These are phyloP conservation scores for Griposia aprilina DNA, from an alignment of 2,888 invertebrate genomes.

Conservation along the genomic window DNA sequence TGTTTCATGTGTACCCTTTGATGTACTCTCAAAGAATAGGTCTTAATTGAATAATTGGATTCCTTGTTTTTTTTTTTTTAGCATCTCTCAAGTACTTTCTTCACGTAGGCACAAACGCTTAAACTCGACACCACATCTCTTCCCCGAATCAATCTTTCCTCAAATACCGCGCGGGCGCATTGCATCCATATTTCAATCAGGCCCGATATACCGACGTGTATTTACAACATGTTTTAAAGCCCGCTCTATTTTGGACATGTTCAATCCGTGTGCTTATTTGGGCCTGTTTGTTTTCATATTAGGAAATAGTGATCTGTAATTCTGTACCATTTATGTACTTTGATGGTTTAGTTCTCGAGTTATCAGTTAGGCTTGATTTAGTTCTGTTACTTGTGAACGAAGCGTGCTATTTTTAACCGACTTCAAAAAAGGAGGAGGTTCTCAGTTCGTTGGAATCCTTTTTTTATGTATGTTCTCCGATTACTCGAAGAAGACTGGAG, in stretches of 20 bases:
- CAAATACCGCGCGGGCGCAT: slow-evolving; percentile 76
- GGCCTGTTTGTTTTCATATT: slow-evolving; percentile 81
- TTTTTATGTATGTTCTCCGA: no score
- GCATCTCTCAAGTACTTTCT: background rate
- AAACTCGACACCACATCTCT: slow-evolving; percentile 42
- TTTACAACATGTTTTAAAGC: slow-evolving; percentile 81
- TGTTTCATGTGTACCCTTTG: background rate
- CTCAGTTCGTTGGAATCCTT: no score
- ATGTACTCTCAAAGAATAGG: background rate
- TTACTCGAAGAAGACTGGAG: no score
- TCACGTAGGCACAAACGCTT: slow-evolving; percentile 49
- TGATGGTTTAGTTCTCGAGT: slow-evolving; percentile 57
- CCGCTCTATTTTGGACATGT: slow-evolving; percentile 84
- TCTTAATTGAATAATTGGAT: background rate
- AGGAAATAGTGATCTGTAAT: slow-evolving; percentile 77
- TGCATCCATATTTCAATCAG: slow-evolving; percentile 87
- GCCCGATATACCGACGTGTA: slow-evolving; percentile 79
- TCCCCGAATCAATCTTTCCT: slow-evolving; percentile 66
- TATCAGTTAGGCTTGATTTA: slow-evolving; percentile 33
- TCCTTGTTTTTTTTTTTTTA: background rate
- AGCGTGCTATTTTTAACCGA: no score
- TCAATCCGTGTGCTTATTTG: slow-evolving; percentile 81
- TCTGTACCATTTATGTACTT: slow-evolving; percentile 71
- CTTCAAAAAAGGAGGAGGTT: no score
- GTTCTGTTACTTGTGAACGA: background rate